Percentiles rank a stretch among this genome's conserved stretches.
Conservation (phyloP, 2,888 invertebrate species). For the Sinodicranocentrus sp. region DNA sequence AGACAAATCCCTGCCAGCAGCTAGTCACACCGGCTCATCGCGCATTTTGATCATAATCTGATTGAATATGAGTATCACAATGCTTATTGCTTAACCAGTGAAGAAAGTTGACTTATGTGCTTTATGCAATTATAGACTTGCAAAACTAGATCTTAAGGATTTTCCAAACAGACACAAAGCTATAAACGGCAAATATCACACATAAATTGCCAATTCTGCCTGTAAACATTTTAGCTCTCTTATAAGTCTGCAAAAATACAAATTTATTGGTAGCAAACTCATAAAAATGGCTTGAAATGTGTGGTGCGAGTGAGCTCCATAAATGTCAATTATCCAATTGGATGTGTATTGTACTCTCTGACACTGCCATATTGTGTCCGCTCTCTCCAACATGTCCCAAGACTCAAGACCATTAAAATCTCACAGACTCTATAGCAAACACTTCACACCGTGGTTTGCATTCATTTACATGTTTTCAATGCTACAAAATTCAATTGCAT, state of each 20-base stretch:
- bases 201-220: no score
- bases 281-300: not conserved
- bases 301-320: conserved; percentile 45
- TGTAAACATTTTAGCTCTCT: no score
- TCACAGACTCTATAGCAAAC: not conserved
- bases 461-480: not conserved
- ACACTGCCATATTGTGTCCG: conserved; percentile 1
- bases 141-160: conserved; percentile 9
- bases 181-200: no score
- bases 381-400: no score
- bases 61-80: no score
- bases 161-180: not conserved
- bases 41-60: conserved; percentile 31
- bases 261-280: not conserved
- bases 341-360: conserved; percentile 17
- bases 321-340: conserved; percentile 71
- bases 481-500: not conserved
- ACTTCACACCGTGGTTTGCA: no score
- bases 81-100: no score
- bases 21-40: conserved; percentile 29
- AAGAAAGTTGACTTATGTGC: conserved; percentile 13
- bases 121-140: not conserved
- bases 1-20: conserved; percentile 37
- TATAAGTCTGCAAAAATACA: no score
- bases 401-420: no score